A percentile compares a stretch with the other conserved stretches of the same genome.
phyloP scores from a whole-genome alignment of 2,113 vertebrate species.

The Crotalus tigris region DNA sequence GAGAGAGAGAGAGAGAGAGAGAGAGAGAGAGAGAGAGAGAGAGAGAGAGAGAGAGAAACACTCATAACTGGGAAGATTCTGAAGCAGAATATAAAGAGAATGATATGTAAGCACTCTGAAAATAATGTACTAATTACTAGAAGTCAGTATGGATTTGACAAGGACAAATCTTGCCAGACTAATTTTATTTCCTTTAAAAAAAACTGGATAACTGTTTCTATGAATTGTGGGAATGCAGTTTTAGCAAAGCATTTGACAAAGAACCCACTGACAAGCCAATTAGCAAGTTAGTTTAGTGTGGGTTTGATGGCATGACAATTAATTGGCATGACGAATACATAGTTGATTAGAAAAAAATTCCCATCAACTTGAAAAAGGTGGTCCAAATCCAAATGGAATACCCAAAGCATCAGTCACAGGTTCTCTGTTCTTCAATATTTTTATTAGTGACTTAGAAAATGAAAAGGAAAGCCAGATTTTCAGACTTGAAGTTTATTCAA shows the following conservation, averaged over 20 bases:
- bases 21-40: too few relatives aligned
- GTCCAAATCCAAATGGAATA: not conserved
- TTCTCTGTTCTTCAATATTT: not conserved
- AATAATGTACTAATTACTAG: not conserved
- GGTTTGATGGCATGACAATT: not conserved
- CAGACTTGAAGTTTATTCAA: not conserved
- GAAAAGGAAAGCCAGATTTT: not conserved
- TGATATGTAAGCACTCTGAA: not conserved
- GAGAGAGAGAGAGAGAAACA: not conserved
- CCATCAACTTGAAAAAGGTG: not conserved
- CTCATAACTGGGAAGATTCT: not conserved
- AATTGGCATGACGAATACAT: not conserved
- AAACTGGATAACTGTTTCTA: not conserved
- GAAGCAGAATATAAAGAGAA: not conserved
- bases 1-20: too few relatives aligned
- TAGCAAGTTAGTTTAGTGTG: not conserved
- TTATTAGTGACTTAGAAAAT: not conserved
- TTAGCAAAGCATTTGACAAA: not conserved
- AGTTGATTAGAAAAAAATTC: not conserved
- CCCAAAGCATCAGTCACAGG: not conserved
- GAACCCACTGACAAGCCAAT: not conserved
- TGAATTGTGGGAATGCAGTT: not conserved
- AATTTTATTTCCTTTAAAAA: not conserved
- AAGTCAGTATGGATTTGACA: not conserved
- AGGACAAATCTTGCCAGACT: not conserved